Percentiles rank a stretch among this genome's conserved stretches.
phyloP scores from a whole-genome alignment of 2,888 invertebrate genomes.

The Teinopalpus imperialis region DNA sequence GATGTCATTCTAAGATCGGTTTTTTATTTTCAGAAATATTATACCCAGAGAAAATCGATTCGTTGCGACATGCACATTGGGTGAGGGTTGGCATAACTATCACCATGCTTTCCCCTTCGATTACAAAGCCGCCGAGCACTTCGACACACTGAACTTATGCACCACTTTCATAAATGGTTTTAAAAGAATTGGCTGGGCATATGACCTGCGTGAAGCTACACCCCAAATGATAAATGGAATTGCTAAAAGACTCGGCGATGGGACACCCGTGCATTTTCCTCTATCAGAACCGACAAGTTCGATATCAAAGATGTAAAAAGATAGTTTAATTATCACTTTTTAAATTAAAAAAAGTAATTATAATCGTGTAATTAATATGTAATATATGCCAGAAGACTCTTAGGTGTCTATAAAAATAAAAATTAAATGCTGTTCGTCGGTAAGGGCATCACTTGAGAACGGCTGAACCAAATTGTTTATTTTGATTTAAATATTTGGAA shows the following conservation, averaged over 20 bases:
- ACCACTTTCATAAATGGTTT: constrained; percentile 62
- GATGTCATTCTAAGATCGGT: too few relatives aligned
- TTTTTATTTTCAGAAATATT: constrained; percentile 70
- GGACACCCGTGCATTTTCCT: constrained; percentile 64
- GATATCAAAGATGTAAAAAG: too few relatives aligned
- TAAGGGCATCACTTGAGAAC: too few relatives aligned
- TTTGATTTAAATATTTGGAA: too few relatives aligned
- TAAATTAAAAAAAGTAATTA: too few relatives aligned
- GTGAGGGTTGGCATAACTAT: constrained; percentile 90
- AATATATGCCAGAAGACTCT: too few relatives aligned
- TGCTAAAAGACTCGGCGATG: constrained; percentile 68
- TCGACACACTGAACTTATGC: constrained; percentile 66
- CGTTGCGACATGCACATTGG: constrained; percentile 82
- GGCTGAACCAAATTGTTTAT: too few relatives aligned
- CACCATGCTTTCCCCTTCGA: constrained; percentile 89
- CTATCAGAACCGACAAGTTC: not conserved
- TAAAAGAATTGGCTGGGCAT: constrained; percentile 69
- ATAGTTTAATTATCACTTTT: too few relatives aligned
- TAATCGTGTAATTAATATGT: too few relatives aligned
- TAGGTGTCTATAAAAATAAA: too few relatives aligned
- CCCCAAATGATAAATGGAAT: constrained; percentile 68
- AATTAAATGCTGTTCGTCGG: too few relatives aligned
- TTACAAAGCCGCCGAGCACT: constrained; percentile 82
- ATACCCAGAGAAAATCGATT: constrained; percentile 84
- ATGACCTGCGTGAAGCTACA: constrained; percentile 65